Conservation (phyloP, 2,113 vertebrate genomes). For the Centrocercus urophasianus region DNA sequence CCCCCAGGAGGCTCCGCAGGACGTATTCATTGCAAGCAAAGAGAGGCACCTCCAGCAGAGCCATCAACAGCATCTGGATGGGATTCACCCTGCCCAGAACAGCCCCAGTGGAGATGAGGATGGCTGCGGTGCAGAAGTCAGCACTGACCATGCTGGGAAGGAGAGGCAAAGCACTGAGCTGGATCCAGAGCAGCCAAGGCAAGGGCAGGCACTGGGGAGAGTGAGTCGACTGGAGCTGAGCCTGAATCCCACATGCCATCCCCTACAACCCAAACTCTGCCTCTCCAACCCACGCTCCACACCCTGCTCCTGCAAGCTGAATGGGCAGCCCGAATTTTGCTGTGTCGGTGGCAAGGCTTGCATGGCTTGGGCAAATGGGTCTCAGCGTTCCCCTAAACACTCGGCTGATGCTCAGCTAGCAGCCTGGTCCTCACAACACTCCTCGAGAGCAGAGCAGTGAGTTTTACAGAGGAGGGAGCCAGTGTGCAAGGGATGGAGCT, state of each 20-base stretch:
- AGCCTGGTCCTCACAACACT: background rate
- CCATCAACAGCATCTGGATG: conserved; percentile 86
- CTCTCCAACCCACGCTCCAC: background rate
- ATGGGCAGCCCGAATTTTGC: fast-evolving
- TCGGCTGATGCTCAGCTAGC: background rate
- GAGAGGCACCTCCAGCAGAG: conserved; percentile 85
- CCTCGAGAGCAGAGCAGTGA: background rate
- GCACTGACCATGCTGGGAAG: conserved; percentile 89
- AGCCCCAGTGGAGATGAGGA: conserved; percentile 90
- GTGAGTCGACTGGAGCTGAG: background rate
- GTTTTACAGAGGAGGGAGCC: conserved; percentile 9
- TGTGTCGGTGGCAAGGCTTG: background rate
- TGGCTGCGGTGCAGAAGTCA: conserved; percentile 86
- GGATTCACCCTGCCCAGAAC: conserved; percentile 89
- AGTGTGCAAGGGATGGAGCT: background rate
- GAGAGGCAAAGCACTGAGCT: background rate
- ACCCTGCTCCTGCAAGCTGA: background rate
- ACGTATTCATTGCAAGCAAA: conserved; percentile 87
- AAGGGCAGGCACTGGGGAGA: fast-evolving
- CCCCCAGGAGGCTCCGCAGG: conserved; percentile 80
- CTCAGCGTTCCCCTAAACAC: fast-evolving
- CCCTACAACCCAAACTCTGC: fast-evolving
- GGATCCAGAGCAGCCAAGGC: fast-evolving
- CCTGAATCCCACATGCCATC: background rate
- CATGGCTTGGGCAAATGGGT: background rate